These are phyloP conservation scores for Drosophila colorata DNA, from an alignment of 2,888 invertebrate species.

Conservation along the genomic window DNA sequence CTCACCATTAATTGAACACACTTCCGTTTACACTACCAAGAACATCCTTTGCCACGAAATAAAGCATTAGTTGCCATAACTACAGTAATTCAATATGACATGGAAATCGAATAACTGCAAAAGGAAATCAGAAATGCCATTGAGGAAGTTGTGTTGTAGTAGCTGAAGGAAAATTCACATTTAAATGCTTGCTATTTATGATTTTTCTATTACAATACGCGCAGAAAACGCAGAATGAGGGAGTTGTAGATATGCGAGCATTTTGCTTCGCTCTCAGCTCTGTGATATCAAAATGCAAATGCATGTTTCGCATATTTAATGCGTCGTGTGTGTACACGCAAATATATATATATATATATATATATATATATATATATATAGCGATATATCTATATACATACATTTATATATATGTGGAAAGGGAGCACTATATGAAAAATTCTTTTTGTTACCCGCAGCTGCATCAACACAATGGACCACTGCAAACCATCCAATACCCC, in stretches of 20 bases:
- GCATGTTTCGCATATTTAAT: slow-evolving; percentile 75
- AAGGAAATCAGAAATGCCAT: slow-evolving; percentile 50
- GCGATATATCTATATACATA: slow-evolving; percentile 21
- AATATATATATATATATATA: slow-evolving; percentile 40
- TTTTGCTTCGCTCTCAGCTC: slow-evolving; percentile 37
- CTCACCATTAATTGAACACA: neutral
- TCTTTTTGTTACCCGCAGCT: slow-evolving; percentile 66
- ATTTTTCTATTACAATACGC: slow-evolving; percentile 45
- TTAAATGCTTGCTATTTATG: slow-evolving; percentile 55
- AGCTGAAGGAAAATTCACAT: slow-evolving; percentile 21
- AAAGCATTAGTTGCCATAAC: slow-evolving; percentile 44
- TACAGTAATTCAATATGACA: slow-evolving; percentile 52
- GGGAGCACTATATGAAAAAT: slow-evolving; percentile 51
- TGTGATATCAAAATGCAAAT: slow-evolving; percentile 73
- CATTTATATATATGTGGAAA: slow-evolving; percentile 8
- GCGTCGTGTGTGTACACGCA: slow-evolving; percentile 52
- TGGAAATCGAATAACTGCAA: slow-evolving; percentile 59
- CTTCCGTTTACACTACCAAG: neutral
- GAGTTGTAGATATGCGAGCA: slow-evolving; percentile 27
- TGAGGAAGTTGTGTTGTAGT: slow-evolving; percentile 14
- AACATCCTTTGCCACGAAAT: slow-evolving; percentile 2
- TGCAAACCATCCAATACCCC: slow-evolving; percentile 22
- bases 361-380: slow-evolving; percentile 13
- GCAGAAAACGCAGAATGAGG: slow-evolving; percentile 10
- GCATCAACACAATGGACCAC: slow-evolving; percentile 68